Percentiles rank a stretch among this genome's conserved stretches.
phyloP scores from a whole-genome alignment of 2,113 vertebrate genomes.

The Heterotilapia buettikoferi region DNA sequence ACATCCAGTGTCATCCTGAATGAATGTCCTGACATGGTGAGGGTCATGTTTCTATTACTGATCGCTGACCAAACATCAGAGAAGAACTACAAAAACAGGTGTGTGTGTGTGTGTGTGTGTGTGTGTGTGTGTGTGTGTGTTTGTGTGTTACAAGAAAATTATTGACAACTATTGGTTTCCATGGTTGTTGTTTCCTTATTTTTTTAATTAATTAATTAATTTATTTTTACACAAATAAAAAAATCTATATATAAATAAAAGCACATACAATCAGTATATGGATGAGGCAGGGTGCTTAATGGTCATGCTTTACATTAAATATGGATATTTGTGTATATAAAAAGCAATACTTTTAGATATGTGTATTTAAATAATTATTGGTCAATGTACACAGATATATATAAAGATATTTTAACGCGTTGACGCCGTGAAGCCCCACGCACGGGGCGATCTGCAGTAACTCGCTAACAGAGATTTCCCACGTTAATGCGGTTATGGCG shows the following conservation, averaged over 20 bases:
- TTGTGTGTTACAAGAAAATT: background rate
- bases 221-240: background rate
- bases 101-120: background rate
- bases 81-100: background rate
- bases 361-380: background rate
- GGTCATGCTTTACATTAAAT: background rate
- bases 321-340: background rate
- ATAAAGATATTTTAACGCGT: background rate
- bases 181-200: background rate
- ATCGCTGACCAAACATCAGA: background rate
- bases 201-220: rapidly evolving
- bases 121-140: background rate
- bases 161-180: background rate
- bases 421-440: background rate
- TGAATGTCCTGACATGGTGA: background rate
- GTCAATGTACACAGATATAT: background rate
- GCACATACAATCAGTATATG: background rate
- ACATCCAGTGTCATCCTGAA: background rate
- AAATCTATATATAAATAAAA: background rate
- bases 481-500: background rate
- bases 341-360: background rate
- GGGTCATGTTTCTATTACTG: background rate
- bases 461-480: background rate
- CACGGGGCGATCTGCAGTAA: background rate
- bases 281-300: background rate